Base-by-base conservation (phyloP, 2,888 invertebrate species). In the Drosophila differens region DNA sequence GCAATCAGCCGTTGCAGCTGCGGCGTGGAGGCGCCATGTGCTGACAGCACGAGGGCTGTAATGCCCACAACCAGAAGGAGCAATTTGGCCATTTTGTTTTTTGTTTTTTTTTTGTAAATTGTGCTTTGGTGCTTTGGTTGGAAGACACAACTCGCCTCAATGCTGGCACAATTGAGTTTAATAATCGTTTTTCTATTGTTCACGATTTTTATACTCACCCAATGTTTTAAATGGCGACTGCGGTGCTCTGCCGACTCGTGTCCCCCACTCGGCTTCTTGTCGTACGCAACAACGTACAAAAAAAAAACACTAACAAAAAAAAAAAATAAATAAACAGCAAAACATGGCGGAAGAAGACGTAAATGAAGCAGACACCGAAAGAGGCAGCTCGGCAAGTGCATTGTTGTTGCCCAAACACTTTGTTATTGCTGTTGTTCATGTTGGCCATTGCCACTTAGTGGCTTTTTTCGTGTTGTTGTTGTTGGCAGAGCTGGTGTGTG, bases 1-100 rank as follows among this genome's bases (percentile, higher is more conserved):
- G 96, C 96, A 57, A 97, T 95, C 94, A 96, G 95, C 63, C 95
- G 94, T 89, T 96, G 96, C 94, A 97, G 95, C 83, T 95, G 95
- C 94, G 90, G 95, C 95, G 81, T 74, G 14, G 82, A 62, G 53
- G 95, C 94, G 30, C 96, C 95, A 41, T 84, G 78, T 89, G 95
- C 54, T 5, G 57, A 28, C 14, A 57, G 9, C 44, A 73, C 63
- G 37, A 95, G 95, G 73, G 94, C 94, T 70, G 94, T 94, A 82
- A 95, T 93, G 82, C 95, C 95, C 76, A 95, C 93, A 77, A 95
- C 95, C 76, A 95, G 93, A 77, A 95, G 91, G 91, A 93, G 85
- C 69, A 91, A 79, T 81, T 91, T 92, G 65, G 88, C 82, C 78
- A 87, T 88, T 79, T 74, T 70, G 70, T 83, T 80, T 52, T n/a